phyloP scores from a whole-genome alignment of 2,797 vertebrate genomes.

The Sandelia bainsii region DNA sequence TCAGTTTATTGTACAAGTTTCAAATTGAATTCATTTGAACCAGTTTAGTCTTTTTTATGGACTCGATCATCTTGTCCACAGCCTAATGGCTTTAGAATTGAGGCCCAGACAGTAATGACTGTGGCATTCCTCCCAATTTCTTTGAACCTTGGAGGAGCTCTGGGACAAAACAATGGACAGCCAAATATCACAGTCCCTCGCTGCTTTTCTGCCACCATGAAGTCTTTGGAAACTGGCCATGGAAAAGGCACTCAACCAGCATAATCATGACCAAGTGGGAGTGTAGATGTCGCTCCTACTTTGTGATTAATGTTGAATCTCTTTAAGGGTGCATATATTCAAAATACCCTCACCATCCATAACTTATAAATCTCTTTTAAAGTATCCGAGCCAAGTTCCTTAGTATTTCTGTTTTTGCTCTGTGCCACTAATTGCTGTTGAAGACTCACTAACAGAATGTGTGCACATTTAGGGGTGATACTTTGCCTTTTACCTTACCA shows the following conservation, averaged over 20 bases:
- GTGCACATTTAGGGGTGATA: constrained; percentile 30
- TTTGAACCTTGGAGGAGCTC: constrained; percentile 49
- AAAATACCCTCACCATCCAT: constrained; percentile 33
- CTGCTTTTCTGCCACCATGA: constrained; percentile 26
- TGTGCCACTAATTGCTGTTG: constrained; percentile 41
- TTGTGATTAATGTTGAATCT: constrained; percentile 65
- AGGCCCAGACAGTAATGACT: constrained; percentile 52
- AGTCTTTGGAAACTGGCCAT: constrained; percentile 58
- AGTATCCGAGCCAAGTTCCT: constrained; percentile 28
- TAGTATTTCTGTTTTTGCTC: constrained; percentile 45
- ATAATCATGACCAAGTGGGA: constrained; percentile 45
- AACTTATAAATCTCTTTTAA: constrained; percentile 49
- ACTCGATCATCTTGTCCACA: constrained; percentile 36
- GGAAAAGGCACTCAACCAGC: constrained; percentile 48
- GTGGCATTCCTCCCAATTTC: constrained; percentile 65
- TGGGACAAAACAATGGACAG: constrained; percentile 51
- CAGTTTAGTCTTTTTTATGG: constrained; percentile 26
- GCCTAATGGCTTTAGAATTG: constrained; percentile 59
- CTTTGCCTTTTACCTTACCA: not conserved
- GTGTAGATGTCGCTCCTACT: constrained; percentile 39
- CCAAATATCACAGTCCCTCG: constrained; percentile 48
- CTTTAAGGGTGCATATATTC: constrained; percentile 27
- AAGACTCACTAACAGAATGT: constrained; percentile 35
- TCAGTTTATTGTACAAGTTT: constrained; percentile 36
- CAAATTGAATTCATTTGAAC: constrained; percentile 28